Conservation (phyloP, 2,113 vertebrate species). For the Dromaius novaehollandiae region DNA sequence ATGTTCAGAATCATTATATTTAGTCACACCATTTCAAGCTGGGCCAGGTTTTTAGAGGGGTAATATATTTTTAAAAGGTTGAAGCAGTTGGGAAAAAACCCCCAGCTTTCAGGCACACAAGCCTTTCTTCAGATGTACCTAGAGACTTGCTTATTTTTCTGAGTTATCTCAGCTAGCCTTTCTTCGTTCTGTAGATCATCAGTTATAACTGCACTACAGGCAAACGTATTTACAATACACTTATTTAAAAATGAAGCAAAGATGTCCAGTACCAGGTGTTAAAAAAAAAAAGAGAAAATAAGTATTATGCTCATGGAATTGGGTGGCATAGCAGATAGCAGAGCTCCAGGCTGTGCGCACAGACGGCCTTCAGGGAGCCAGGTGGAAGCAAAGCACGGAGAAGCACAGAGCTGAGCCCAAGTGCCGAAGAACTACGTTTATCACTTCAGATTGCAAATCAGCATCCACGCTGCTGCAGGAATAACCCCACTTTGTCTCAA, state of each 20-base stretch:
- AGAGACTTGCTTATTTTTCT: not conserved
- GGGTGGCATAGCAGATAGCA: not conserved
- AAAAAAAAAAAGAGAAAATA: not conserved
- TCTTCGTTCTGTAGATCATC: not conserved
- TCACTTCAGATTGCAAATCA: not conserved
- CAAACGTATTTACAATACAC: not conserved
- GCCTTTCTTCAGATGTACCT: conserved; percentile 6
- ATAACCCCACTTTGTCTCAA: not conserved
- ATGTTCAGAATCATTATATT: conserved; percentile 61
- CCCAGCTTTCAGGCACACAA: not conserved
- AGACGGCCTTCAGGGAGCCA: not conserved
- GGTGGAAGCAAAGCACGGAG: not conserved
- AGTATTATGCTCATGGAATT: not conserved
- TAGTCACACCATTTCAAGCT: conserved; percentile 35
- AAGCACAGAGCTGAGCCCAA: not conserved
- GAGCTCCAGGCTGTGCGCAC: not conserved
- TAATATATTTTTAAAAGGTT: conserved; percentile 50
- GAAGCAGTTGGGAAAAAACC: not conserved
- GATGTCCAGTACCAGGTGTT: not conserved
- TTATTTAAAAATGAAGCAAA: not conserved
- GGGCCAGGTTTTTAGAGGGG: conserved; percentile 33
- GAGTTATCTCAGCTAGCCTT: not conserved
- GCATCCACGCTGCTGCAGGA: too few relatives aligned
- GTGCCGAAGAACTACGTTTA: not conserved
- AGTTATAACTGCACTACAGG: not conserved